Percentiles rank a stretch among this genome's conserved stretches.
Conservation (phyloP, 2,797 vertebrate genomes). For the Natrix natrix region DNA sequence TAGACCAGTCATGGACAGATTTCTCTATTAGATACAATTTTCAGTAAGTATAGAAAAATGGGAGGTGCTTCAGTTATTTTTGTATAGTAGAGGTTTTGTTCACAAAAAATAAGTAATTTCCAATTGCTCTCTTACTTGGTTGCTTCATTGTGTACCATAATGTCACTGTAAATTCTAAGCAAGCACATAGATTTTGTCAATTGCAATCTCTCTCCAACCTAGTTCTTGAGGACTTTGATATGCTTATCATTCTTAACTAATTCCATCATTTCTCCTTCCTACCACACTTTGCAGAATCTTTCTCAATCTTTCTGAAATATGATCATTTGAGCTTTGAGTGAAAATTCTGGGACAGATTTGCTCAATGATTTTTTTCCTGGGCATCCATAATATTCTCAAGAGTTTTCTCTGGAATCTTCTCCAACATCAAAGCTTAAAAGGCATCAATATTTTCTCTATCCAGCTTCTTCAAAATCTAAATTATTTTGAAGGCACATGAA, state of each 20-base stretch:
- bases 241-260: background rate
- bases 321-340: background rate
- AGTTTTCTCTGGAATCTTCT: background rate
- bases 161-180: background rate
- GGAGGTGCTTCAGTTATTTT: background rate
- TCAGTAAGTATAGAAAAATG: background rate
- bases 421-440: background rate
- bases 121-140: background rate
- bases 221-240: background rate
- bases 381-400: background rate
- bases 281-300: background rate
- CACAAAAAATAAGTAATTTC: background rate
- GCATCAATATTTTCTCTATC: background rate
- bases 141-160: background rate
- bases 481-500: background rate
- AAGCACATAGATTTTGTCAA: background rate
- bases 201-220: background rate
- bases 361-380: background rate
- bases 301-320: background rate
- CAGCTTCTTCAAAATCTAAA: background rate
- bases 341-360: background rate
- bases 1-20: background rate
- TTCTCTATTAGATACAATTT: background rate
- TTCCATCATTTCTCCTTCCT: background rate
- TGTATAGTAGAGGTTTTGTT: background rate